Evolutionary conservation across 1,140 invertebrate genomes (phyloP), one percentile per base, ranked within the genome.

Genomic region (Drosophila kohkoa): DNA sequence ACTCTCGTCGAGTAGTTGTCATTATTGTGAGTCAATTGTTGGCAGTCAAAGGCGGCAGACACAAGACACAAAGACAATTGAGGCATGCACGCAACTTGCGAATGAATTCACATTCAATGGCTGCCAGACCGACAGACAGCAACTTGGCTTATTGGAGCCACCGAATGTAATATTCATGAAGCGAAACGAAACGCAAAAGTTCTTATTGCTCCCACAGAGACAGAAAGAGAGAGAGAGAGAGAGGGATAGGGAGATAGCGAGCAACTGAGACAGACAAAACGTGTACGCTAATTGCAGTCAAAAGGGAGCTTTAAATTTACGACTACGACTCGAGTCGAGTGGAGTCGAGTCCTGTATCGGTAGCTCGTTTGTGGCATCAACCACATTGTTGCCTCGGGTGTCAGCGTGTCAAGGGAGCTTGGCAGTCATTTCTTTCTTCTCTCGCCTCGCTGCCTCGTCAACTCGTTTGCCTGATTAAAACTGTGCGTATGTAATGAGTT

Each of bases 401-500:
- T 77, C 80, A 78, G 74, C 41, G 59, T 79, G 77, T 73, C 76
- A 77, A 62, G 65, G 28, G 55, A 38, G 20, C 41, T 0, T 68
- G 82, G 46, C 64, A 70, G 55, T 58, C 57, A 72, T 74, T 78
- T 72, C 75, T 57, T 75, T 55, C 51, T 69, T 63, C 63, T 66
- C 55, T 71, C 41, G 65, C 16, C 35, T 8, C 35, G 35, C 41
- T 46, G 43, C 16, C 78, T 57, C 83, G 75, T 74, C 82, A 77
- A 65, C 82, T 87, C 79, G 82, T 87, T 25, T 73, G 81, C 57
- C 81, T 88, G 85, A 89, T 89, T 85, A 88, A 88, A 89, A 85
- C 77, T 72, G 75, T 85, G 85, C 78, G 86, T 86, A 86, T 86
- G 81, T 91, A 91, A 91, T 91, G 90, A 91, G 90, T 91, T 91